Base-by-base conservation (phyloP, 2,113 vertebrate genomes). In the Vireo altiloquus region DNA sequence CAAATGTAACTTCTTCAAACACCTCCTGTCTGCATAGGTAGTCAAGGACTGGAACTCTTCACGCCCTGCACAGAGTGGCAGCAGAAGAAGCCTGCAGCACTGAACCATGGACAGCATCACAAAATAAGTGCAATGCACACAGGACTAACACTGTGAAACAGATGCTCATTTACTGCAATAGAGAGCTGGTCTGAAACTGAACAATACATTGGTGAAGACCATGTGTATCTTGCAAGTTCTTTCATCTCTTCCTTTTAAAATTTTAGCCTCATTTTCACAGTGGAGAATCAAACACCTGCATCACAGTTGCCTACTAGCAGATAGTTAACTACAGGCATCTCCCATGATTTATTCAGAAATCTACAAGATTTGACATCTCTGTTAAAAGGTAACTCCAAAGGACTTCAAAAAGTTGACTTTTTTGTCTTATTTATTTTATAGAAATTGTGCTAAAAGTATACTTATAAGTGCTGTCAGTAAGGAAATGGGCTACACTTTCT, bases 101-200 rank as follows among this genome's bases (percentile, higher is more conserved):
- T 25, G 40, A 70, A 42, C 56, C 44, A 74, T 0, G 1, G 31
- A 28, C 2, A 3, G 33, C 27, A 61, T 4, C 1, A 6, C 49
- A 42, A 59, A 76, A 19, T 10, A 76, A 86, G n/a, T 13, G 14
- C n/a, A 63, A 25, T 0, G 0, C 2, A 4, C 31, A 39, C 10
- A 57, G n/a, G 47, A 39, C 54, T 31, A 50, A 31, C 14, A 8
- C 19, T 22, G 25, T 39, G 18, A 69, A 69, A 54, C 0, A 81
- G 14, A 47, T 28, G 23, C 30, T 90, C 30, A 17, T 30, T 77
- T 54, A 42, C 3, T 30, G 39, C 63, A 53, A n/a, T 0, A 69
- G 57, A 40, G 25, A 59, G 21, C 18, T 52, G 37, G 9, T 42
- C 46, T 28, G 64, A 22, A 82, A 68, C 2, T 24, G 19, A 68